Percentiles rank a stretch among this genome's conserved stretches.
Conservation (phyloP, 1,140 invertebrate genomes). For the Cotesia glomerata region DNA sequence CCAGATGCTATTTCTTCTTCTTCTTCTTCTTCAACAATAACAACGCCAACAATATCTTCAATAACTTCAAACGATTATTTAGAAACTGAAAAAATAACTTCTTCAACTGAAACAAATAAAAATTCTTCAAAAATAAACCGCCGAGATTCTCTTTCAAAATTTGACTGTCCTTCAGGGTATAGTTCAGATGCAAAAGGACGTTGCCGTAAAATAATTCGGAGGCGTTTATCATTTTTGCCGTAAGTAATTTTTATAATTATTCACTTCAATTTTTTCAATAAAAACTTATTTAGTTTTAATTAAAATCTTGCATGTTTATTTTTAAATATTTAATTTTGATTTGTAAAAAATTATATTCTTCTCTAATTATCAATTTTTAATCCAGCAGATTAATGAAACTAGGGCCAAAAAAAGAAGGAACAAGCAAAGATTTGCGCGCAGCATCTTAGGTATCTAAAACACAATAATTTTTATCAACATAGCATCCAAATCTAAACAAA, state of each 20-base stretch:
- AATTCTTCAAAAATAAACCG: background rate
- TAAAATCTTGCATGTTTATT: too few species aligned
- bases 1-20: background rate
- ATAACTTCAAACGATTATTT: background rate
- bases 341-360: background rate
- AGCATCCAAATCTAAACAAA: too few species aligned
- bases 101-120: background rate
- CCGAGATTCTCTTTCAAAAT: background rate
- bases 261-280: background rate
- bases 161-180: constrained; percentile 25
- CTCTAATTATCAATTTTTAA: background rate
- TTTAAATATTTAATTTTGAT: background rate
- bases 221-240: constrained; percentile 41
- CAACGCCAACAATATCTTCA: background rate
- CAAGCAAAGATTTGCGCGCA: background rate
- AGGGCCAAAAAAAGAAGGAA: constrained; percentile 25
- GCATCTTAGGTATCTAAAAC: constrained; percentile 7
- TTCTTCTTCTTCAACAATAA: background rate
- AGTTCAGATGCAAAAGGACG: constrained; percentile 30
- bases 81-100: background rate
- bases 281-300: too few species aligned
- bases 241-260: constrained; percentile 30
- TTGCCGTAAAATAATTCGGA: constrained; percentile 33
- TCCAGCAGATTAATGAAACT: constrained; percentile 34
- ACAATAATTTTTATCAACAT: background rate